phyloP scores from a whole-genome alignment of 2,797 vertebrate species.

The Gephyroberyx darwinii region DNA sequence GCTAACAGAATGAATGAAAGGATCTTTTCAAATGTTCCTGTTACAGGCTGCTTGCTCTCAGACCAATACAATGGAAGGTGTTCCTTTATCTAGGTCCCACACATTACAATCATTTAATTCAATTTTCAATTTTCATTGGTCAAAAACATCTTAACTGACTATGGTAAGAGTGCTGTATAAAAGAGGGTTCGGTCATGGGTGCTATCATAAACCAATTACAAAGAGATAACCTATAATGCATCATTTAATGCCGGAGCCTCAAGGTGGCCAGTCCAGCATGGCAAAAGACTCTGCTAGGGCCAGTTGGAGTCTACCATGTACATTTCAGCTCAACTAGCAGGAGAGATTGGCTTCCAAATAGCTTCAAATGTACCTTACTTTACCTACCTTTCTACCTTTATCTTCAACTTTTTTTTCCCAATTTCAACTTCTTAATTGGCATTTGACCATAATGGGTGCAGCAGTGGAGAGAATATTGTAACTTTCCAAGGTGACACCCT shows the following conservation, averaged over 20 bases:
- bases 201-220: constrained; percentile 43
- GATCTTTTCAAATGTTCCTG: constrained; percentile 9
- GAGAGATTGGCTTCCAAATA: no score
- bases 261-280: constrained; percentile 45
- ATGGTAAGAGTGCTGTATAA: constrained; percentile 40
- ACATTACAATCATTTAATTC: constrained; percentile 4
- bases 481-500: constrained; percentile 43
- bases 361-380: no score
- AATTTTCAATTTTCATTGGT: constrained; percentile 53
- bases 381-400: no score
- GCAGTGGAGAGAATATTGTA: constrained; percentile 29
- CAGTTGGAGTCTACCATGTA: no score
- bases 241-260: constrained; percentile 29
- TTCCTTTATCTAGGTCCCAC: constrained; percentile 3
- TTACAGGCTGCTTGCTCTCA: constrained; percentile 3
- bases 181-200: constrained; percentile 28
- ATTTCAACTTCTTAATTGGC: neutral
- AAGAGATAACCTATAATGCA: constrained; percentile 44
- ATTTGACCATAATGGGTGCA: neutral
- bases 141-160: constrained; percentile 51
- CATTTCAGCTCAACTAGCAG: no score
- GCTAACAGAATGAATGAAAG: constrained; percentile 2
- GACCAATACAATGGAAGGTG: no score
- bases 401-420: neutral
- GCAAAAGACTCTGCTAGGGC: constrained; percentile 50